Percentiles rank a stretch among this genome's conserved stretches.
phyloP scores from a whole-genome alignment of 2,113 vertebrate species.

The Muscicapa adusta region DNA sequence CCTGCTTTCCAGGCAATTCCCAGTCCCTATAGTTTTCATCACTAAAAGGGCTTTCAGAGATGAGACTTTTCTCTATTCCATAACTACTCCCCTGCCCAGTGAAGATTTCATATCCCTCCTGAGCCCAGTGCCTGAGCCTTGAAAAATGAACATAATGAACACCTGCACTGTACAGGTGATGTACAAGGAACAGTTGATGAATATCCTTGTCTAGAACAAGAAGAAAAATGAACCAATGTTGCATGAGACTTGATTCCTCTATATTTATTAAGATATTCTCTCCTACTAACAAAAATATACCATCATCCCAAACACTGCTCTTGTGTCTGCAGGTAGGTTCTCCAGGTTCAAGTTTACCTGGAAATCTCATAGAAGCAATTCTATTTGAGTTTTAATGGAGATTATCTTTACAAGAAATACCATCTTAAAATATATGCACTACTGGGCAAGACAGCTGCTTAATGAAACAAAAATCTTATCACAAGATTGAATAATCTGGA shows the following conservation, averaged over 20 bases:
- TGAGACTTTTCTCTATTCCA: background rate
- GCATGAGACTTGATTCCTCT: background rate
- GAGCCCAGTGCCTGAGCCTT: background rate
- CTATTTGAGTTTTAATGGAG: background rate
- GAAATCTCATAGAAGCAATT: background rate
- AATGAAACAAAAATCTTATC: background rate
- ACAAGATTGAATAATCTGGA: background rate
- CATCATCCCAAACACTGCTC: background rate
- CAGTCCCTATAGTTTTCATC: background rate
- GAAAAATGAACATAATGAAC: background rate
- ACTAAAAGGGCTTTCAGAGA: background rate
- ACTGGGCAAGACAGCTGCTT: background rate
- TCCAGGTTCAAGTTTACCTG: background rate
- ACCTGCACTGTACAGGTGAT: background rate
- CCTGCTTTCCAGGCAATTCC: background rate
- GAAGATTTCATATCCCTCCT: background rate
- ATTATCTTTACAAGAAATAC: background rate
- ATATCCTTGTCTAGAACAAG: background rate
- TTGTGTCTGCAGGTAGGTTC: background rate
- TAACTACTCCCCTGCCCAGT: background rate
- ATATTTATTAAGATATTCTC: background rate
- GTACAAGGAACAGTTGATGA: background rate
- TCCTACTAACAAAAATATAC: background rate
- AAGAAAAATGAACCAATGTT: background rate
- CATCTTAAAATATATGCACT: background rate